Evolutionary conservation across 2,797 vertebrate species (phyloP).

Genomic region (Euphonia xanthogaster): DNA sequence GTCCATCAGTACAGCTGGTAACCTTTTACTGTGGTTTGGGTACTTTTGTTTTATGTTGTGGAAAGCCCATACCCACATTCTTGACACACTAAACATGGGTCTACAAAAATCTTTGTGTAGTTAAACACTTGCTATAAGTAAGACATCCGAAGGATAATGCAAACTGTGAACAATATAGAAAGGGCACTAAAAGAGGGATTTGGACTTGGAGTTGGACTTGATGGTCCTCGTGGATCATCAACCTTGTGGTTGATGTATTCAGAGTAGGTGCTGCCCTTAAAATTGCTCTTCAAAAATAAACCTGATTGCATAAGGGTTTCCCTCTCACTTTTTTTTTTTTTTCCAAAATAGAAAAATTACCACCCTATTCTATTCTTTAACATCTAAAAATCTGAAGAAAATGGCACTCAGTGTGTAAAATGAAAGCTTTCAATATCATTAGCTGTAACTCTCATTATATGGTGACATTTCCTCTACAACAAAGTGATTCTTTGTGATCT

Average conservation of each 20-base stretch:
- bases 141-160: background rate
- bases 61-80: background rate
- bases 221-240: background rate
- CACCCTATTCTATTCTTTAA: background rate
- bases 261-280: background rate
- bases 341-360: background rate
- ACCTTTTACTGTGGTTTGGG: background rate
- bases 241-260: background rate
- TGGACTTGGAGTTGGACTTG: background rate
- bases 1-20: background rate
- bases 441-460: background rate
- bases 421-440: background rate
- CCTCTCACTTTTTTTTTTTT: background rate
- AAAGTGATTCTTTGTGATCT: background rate
- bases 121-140: background rate
- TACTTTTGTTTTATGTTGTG: background rate
- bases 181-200: background rate
- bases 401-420: background rate
- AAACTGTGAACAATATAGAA: fast-evolving
- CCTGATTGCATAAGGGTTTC: background rate
- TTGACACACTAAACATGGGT: background rate
- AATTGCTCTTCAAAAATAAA: background rate
- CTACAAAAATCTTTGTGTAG: background rate
- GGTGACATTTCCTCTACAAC: background rate
- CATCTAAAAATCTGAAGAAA: background rate